Evolutionary conservation across 2,888 invertebrate genomes (phyloP), one percentile per base, ranked within the genome.

Genomic region (Cremastobaeus sp.): DNA sequence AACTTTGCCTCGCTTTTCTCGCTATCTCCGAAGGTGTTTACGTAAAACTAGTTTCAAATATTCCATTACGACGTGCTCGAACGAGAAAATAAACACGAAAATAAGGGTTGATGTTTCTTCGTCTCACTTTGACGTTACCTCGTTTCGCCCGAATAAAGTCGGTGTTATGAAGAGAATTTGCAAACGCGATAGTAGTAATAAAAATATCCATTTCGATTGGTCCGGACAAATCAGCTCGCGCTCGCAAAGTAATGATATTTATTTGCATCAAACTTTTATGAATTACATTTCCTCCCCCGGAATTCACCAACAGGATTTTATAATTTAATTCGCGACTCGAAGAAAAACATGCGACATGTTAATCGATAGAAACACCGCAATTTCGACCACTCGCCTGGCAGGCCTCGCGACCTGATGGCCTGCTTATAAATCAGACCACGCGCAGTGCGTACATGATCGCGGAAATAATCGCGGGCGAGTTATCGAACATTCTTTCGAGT

Each of bases 61-160:
- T 64, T 68, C 68, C 52, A 68, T 68, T 52, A 52, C 52, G 59
- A 59, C 35, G 50, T 15, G n/a, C 52, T 59, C 52, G 52, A 68
- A 57, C 57, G 43, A 28, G 30, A 59, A 52, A 59, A 59, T 52
- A 59, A 59, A 43, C 34, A 35, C 20, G 17, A 14, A 37, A 59
- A 39, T 35, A 50, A 59, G n/a, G 30, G 21, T 12, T n/a, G 11
- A 2, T 11, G 9, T 28, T 25, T 17, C 14, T 20, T 12, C 50
- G 18, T 45, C 59, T 45, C 20, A 18, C 54, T 54, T 37, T 15
- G 14, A 3, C 39, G 39, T 47, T 47, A 52, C 21, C 39, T 55
- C 47, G 39, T 65, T 55, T 55, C 55, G 55, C 39, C 20, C 32
- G 39, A 65, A 65, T 65, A 65, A 65, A 21, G 47, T 34, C 25